Base-by-base conservation (phyloP, 64 coral and sea anemone species). In the Montipora efflorescens region DNA sequence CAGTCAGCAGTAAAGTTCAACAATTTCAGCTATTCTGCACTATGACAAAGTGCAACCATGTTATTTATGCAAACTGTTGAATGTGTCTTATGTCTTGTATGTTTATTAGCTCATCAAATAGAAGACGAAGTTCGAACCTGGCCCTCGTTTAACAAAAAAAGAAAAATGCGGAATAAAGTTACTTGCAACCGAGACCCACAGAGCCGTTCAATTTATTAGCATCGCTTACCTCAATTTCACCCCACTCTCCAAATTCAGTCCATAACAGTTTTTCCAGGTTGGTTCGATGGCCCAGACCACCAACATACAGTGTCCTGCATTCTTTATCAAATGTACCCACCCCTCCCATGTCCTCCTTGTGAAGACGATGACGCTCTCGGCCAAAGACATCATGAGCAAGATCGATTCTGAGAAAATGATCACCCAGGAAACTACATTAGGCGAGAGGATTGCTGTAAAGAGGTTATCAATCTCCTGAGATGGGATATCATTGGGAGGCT, bases 211-310 rank as follows among this genome's bases (percentile, higher is more conserved):
- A 25, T 77, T 46, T 67, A 16, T 72, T 48, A 5, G 12, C 52
- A 19, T 8, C 36, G 28, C 18, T 59, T 76, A 96, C 95, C 95
- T 96, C 95, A 78, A 96, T 93, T 96, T 96, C 91, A 68, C 95
- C 95, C 95, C 95, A 96, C 93, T 96, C 95, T 18, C 95, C 87
- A 93, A 96, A 96, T 53, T 96, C 95, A 79, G 49, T 72, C 95
- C 95, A 96, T 22, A 96, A 74, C 14, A 83, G 46, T n/a, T 90
- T 79, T 44, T 96, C 95, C 18, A 96, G 47, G 9, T 79, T 49
- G 5, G 66, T 86, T 43, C 86, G 69, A 53, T 36, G 51, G 3
- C 79, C 91, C 58, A 96, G 73, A 7, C 95, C 91, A 85, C 95
- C 95, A 64, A 96, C 91, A 86, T 96, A 96, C 0, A 96, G 81